Conservation (phyloP, 2,797 vertebrate species). For the Paguma larvata region DNA sequence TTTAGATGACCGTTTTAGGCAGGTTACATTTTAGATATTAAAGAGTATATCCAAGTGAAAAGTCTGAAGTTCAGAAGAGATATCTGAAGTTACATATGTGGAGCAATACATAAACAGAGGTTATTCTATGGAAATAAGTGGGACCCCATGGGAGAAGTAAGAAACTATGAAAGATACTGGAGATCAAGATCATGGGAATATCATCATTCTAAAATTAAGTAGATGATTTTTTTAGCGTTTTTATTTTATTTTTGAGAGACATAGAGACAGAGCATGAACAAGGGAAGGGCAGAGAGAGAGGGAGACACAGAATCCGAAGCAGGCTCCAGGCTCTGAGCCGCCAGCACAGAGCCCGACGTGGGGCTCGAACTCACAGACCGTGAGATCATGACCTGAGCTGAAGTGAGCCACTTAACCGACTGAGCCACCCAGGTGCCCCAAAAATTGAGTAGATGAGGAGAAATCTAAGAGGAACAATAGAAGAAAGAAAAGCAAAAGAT, state of each 20-base stretch:
- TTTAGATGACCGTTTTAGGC: not conserved
- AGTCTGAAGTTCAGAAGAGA: not conserved
- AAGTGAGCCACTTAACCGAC: too few relatives aligned
- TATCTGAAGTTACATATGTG: not conserved
- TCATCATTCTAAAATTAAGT: not conserved
- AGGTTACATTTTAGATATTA: not conserved
- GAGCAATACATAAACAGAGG: not conserved
- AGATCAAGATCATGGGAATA: not conserved
- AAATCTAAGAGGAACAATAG: not conserved
- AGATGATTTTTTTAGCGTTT: too few relatives aligned
- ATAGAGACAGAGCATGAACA: too few relatives aligned
- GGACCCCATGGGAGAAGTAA: not conserved
- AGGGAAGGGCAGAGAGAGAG: too few relatives aligned
- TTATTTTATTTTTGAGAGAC: too few relatives aligned
- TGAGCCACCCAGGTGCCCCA: too few relatives aligned
- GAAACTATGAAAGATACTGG: not conserved
- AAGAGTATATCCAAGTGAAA: not conserved
- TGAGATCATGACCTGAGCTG: too few relatives aligned
- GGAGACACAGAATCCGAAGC: too few relatives aligned
- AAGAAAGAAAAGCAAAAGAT: not conserved
- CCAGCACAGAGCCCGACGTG: too few relatives aligned
- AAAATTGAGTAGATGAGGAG: not conserved
- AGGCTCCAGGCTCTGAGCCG: too few relatives aligned
- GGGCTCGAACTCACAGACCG: too few relatives aligned
- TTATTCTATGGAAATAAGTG: not conserved